Conservation (phyloP, 2,888 invertebrate genomes). For the Catonia carolina region DNA sequence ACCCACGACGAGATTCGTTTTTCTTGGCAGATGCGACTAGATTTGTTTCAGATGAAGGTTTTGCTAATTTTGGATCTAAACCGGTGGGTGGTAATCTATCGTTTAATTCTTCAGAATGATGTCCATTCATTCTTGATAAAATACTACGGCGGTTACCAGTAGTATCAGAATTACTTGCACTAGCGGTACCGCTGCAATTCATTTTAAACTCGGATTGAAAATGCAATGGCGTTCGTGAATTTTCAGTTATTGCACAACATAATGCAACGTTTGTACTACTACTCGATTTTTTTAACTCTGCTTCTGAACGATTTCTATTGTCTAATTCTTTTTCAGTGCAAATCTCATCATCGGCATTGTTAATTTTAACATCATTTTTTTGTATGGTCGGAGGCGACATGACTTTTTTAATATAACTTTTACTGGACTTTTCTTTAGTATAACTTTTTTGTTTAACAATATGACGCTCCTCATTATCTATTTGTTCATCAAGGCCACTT, state of each 20-base stretch:
- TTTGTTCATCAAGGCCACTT: slow-evolving; percentile 28
- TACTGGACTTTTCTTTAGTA: not conserved
- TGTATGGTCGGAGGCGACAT: slow-evolving; percentile 7
- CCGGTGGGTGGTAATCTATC: slow-evolving; percentile 25
- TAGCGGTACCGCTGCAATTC: not conserved
- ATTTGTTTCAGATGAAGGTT: slow-evolving; percentile 25
- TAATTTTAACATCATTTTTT: slow-evolving; percentile 1
- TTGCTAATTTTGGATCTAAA: slow-evolving; percentile 10
- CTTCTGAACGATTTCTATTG: slow-evolving; percentile 15
- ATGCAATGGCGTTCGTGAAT: slow-evolving; percentile 42
- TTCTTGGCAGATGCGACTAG: slow-evolving; percentile 11
- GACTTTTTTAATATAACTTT: slow-evolving; percentile 6
- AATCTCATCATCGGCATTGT: slow-evolving; percentile 10
- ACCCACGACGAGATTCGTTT: slow-evolving; percentile 1
- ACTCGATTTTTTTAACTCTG: slow-evolving; percentile 6
- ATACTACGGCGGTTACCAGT: slow-evolving; percentile 25
- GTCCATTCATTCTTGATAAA: slow-evolving; percentile 23
- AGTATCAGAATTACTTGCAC: slow-evolving; percentile 7
- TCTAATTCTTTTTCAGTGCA: not conserved
- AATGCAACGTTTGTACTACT: slow-evolving; percentile 36
- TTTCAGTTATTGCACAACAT: slow-evolving; percentile 46
- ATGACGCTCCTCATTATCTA: not conserved
- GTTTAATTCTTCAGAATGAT: slow-evolving; percentile 19
- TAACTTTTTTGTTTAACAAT: not conserved
- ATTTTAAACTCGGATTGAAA: slow-evolving; percentile 37